A percentile compares a stretch with the other conserved stretches of the same genome.
These are phyloP conservation scores for Allophyes oxyacanthae DNA, from an alignment of 2,888 invertebrate genomes.

Conservation along the genomic window DNA sequence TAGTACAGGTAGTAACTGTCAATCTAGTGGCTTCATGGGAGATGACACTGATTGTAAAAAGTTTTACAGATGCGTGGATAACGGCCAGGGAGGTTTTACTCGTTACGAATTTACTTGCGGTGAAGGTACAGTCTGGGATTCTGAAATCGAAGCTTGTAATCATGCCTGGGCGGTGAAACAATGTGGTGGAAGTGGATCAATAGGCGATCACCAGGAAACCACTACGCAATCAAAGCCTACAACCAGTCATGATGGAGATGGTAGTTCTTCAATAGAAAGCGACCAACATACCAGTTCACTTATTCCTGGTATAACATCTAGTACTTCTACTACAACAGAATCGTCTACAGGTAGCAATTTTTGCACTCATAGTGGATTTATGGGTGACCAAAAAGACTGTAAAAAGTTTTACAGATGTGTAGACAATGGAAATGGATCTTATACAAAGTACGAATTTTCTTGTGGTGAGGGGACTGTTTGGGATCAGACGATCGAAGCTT, in stretches of 20 bases:
- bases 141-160: slow-evolving; percentile 88
- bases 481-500: slow-evolving; percentile 88
- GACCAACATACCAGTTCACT: slow-evolving; percentile 5
- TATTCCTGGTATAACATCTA: slow-evolving; percentile 12
- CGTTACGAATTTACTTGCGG: slow-evolving; percentile 89
- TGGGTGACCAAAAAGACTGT: slow-evolving; percentile 88
- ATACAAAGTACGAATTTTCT: slow-evolving; percentile 86
- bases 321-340: slow-evolving; percentile 22
- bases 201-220: slow-evolving; percentile 18
- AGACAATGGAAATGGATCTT: slow-evolving; percentile 80
- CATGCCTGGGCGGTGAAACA: slow-evolving; percentile 85
- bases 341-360: slow-evolving; percentile 12
- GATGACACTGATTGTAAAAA: slow-evolving; percentile 88
- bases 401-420: slow-evolving; percentile 92
- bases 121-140: slow-evolving; percentile 90
- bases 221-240: slow-evolving; percentile 21
- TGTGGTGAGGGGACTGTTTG: slow-evolving; percentile 90
- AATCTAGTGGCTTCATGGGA: slow-evolving; percentile 90
- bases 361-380: slow-evolving; percentile 88
- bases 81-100: slow-evolving; percentile 77
- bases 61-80: slow-evolving; percentile 91
- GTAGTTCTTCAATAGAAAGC: slow-evolving; percentile 23
- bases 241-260: slow-evolving; percentile 1
- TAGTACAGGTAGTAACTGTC: slow-evolving; percentile 57
- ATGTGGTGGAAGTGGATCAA: slow-evolving; percentile 52